phyloP scores from a whole-genome alignment of 2,797 vertebrate genomes.

The Pseudochaenichthys georgianus region DNA sequence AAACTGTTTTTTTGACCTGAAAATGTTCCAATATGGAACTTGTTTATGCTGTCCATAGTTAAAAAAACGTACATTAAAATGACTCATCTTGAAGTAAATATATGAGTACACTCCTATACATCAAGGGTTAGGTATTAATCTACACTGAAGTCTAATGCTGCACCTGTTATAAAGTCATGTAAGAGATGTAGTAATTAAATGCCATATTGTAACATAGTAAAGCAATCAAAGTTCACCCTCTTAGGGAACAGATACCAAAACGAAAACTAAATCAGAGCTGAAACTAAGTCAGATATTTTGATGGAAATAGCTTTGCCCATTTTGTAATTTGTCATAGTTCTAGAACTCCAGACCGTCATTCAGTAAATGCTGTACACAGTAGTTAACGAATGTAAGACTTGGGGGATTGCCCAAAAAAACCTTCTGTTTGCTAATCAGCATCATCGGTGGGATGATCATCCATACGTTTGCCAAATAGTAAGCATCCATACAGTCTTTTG shows the following conservation, averaged over 20 bases:
- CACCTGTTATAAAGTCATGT: slow-evolving; percentile 8
- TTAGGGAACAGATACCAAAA: slow-evolving; percentile 9
- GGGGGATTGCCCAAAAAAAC: not conserved
- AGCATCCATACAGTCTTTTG: not conserved
- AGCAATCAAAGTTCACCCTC: slow-evolving; percentile 22
- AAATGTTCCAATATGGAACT: not conserved
- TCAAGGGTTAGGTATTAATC: slow-evolving; percentile 27
- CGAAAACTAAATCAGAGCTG: slow-evolving; percentile 1
- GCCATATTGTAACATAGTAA: slow-evolving; percentile 13
- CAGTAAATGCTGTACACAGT: not conserved
- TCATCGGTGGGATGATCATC: not conserved
- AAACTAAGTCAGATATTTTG: not conserved
- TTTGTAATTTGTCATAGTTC: not conserved
- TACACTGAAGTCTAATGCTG: slow-evolving; percentile 22
- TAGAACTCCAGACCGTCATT: not conserved
- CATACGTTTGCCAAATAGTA: not conserved
- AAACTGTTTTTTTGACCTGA: not conserved
- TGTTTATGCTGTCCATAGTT: slow-evolving; percentile 7
- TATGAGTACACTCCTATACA: slow-evolving; percentile 5
- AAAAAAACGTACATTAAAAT: not conserved
- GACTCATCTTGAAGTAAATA: slow-evolving; percentile 4
- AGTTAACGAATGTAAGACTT: not conserved
- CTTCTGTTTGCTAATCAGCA: not conserved
- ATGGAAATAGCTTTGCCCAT: not conserved
- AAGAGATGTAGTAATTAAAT: slow-evolving; percentile 24